Base-by-base conservation (phyloP, 2,113 vertebrate species). In the Pseudopodoces humilis region DNA sequence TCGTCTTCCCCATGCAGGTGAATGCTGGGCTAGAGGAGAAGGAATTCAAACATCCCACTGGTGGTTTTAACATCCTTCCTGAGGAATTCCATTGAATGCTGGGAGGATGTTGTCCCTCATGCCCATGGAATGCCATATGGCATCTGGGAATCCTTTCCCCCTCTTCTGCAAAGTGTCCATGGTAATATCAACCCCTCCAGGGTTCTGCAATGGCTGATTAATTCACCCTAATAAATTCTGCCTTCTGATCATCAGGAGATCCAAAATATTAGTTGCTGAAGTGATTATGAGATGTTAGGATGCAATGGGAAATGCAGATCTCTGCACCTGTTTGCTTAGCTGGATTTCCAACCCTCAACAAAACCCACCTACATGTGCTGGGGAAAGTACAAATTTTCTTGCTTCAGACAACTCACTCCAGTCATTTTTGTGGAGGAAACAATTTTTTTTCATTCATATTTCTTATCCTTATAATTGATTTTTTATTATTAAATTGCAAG, bases 201-300 rank as follows among this genome's bases (percentile, higher is more conserved):
- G 49, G 44, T 70, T 86, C 63, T 71, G 46, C 5, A 58, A 35
- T 6, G 11, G 58, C 82, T 94, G 60, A 84, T 92, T 83, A 92
- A 86, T 94, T 93, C 64, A 72, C 59, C 60, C n/a, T 53, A 81
- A 20, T 58, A 70, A 92, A 75, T 69, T 68, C 62, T 60, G 58
- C 59, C 31, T 93, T 58, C 89, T 20, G 25, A 55, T 96, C 64
- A 72, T 94, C 89, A 70, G 53, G 44, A 93, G 90, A 72, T 35
- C 43, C 33, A 64, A 92, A 80, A 67, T 37, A 64, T 58, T 89
- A 90, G 74, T 89, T 90, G 47, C 46, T 15, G 6, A 7, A 49
- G n/a, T 59, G 70, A 15, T 83, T 72, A 80, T 49, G 65, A 85
- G 85, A 22, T 58, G 17, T 83, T 30, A 71, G 41, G 68, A 33